Evolutionary conservation across 2,113 vertebrate species (phyloP).

Genomic region (human (Homo sapiens)): GRCh38 chr2:44449001-44449500

Average conservation of each 20-base stretch:
- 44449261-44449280: not conserved
- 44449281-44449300: not conserved
- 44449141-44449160: not conserved
- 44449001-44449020: not conserved
- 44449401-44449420: constrained; percentile 5
- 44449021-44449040: constrained; percentile 14
- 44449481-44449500: not conserved
- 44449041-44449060: not conserved
- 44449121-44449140: not conserved
- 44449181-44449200: constrained; percentile 10
- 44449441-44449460: not conserved
- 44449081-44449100: not conserved
- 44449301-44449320: constrained; percentile 38
- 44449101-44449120: not conserved
- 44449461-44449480: constrained; percentile 4
- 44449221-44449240: not conserved
- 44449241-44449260: not conserved
- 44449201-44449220: not conserved
- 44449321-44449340: not conserved
- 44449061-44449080: not conserved
- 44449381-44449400: not conserved
- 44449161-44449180: constrained; percentile 55
- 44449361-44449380: not conserved
- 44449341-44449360: not conserved
- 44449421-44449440: not conserved